Evolutionary conservation across 1,140 invertebrate genomes (phyloP).

Genomic region (Scaptomyza graminum): DNA sequence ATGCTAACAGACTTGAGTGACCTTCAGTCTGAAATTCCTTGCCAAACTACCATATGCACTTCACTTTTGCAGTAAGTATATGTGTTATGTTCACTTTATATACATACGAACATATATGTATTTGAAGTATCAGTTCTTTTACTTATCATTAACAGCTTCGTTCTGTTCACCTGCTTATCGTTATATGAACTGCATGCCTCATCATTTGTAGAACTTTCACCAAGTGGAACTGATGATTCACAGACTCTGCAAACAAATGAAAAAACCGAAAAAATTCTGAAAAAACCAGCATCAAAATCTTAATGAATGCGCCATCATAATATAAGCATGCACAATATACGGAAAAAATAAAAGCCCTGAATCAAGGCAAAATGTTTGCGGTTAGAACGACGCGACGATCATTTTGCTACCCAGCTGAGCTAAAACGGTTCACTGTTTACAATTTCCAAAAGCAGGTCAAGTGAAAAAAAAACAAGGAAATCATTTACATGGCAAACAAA

Average conservation of each 20-base stretch:
- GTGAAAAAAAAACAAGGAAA: constrained; percentile 27
- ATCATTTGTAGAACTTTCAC: constrained; percentile 52
- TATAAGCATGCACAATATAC: constrained; percentile 30
- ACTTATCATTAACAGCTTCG: constrained; percentile 13
- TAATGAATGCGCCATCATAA: constrained; percentile 46
- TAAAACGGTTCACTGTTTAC: constrained; percentile 19
- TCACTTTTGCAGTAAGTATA: too few relatives aligned
- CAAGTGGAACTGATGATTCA: constrained; percentile 38
- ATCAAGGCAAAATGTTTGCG: constrained; percentile 31
- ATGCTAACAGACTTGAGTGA: constrained; percentile 43
- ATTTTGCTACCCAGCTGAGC: constrained; percentile 32
- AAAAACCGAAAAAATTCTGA: neutral
- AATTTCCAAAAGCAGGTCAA: constrained; percentile 45
- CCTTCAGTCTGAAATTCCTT: constrained; percentile 22
- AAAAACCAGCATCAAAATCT: constrained; percentile 16
- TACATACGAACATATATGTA: neutral
- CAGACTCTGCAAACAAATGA: constrained; percentile 5
- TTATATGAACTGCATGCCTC: constrained; percentile 25
- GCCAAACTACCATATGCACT: neutral
- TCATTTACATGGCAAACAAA: constrained; percentile 31
- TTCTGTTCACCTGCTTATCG: constrained; percentile 7
- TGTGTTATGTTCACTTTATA: constrained; percentile 14
- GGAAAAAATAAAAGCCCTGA: neutral
- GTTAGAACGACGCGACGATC: constrained; percentile 64
- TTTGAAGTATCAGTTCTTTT: constrained; percentile 5